Conservation (phyloP, 2,113 vertebrate genomes). For the Emydura subglobosa region DNA sequence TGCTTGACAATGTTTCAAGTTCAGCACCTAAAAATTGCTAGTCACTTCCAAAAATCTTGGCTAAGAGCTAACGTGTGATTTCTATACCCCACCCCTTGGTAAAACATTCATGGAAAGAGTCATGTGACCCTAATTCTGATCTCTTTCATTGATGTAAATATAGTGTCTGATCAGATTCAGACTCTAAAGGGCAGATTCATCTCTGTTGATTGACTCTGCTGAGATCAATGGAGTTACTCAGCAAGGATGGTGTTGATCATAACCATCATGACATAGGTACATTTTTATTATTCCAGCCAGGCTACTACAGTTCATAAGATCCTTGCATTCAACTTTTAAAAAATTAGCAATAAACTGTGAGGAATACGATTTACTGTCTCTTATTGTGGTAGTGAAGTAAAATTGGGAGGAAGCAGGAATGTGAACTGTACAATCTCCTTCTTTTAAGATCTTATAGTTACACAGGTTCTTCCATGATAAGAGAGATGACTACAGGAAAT, state of each 20-base stretch:
- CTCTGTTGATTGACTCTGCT: not conserved
- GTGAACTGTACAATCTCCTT: too few species aligned
- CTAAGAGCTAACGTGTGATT: not conserved
- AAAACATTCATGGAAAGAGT: not conserved
- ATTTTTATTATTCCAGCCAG: not conserved
- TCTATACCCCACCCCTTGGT: not conserved
- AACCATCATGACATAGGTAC: not conserved
- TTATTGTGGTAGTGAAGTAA: not conserved
- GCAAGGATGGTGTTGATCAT: not conserved
- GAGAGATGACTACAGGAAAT: not conserved
- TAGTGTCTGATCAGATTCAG: not conserved
- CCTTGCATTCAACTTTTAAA: not conserved
- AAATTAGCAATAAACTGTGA: not conserved
- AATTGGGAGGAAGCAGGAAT: too few species aligned
- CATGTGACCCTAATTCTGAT: not conserved
- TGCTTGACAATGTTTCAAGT: not conserved
- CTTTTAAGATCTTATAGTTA: not conserved
- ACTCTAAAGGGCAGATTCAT: not conserved
- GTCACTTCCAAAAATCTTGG: not conserved
- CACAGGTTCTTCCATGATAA: not conserved
- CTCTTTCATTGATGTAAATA: not conserved
- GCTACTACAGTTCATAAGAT: not conserved
- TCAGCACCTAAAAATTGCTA: not conserved
- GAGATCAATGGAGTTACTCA: not conserved
- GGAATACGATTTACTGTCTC: not conserved